Percentiles rank a stretch among this genome's conserved stretches.
Conservation (phyloP, 2,888 invertebrate genomes). For the Temnothorax ravouxi region DNA sequence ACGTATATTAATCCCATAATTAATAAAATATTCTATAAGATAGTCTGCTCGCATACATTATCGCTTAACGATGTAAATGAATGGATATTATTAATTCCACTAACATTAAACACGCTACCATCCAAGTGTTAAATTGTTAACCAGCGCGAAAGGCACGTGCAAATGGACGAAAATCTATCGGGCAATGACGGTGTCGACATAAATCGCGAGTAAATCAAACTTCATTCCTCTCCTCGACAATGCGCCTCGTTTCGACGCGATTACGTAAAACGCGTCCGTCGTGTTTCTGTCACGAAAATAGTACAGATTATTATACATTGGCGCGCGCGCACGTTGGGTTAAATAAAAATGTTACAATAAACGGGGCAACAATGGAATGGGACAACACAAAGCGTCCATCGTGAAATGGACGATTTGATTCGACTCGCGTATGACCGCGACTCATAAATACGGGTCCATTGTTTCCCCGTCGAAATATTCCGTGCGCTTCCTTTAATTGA, state of each 20-base stretch:
- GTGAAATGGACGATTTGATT: conserved; percentile 44
- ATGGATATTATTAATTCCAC: conserved; percentile 10
- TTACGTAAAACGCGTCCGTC: conserved; percentile 43
- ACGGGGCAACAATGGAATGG: conserved; percentile 29
- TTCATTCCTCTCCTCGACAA: conserved; percentile 30
- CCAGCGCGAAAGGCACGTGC: conserved; percentile 16
- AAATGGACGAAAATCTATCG: conserved; percentile 40
- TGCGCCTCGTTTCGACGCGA: conserved; percentile 30
- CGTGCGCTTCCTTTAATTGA: conserved; percentile 64
- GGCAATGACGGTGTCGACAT: background rate
- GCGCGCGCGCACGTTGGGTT: background rate
- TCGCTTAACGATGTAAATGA: conserved; percentile 1
- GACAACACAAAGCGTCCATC: conserved; percentile 45
- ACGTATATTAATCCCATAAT: conserved; percentile 20
- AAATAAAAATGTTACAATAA: conserved; percentile 30
- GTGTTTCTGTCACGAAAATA: conserved; percentile 43
- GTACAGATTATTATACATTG: conserved; percentile 20
- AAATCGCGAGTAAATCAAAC: conserved; percentile 45
- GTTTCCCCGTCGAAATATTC: conserved; percentile 58
- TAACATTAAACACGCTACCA: conserved; percentile 18
- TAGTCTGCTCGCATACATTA: background rate
- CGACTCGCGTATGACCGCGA: conserved; percentile 49
- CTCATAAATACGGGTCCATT: conserved; percentile 64
- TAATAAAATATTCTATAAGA: conserved; percentile 22
- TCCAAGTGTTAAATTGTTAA: conserved; percentile 42